phyloP scores from a whole-genome alignment of 2,888 invertebrate genomes.

The Cephus nigrinus region DNA sequence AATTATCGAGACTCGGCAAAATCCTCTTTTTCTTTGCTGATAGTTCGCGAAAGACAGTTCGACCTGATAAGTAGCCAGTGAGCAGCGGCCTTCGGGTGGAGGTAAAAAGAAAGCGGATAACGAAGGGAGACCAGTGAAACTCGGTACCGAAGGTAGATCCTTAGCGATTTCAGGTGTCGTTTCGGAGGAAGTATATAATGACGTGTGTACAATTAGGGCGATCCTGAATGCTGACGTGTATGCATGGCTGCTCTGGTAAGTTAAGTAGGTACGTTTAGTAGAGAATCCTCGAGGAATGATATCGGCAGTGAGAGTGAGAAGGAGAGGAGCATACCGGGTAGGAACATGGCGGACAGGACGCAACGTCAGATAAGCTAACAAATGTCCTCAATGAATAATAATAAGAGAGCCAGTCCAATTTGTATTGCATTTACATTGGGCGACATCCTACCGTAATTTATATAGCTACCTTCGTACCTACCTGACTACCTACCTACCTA shows the following conservation, averaged over 20 bases:
- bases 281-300: not conserved
- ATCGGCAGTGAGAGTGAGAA: not conserved
- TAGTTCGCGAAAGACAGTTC: too few relatives aligned
- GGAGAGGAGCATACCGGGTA: not conserved
- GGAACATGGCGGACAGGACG: slow-evolving; percentile 2
- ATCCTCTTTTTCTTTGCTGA: too few relatives aligned
- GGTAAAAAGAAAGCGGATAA: not conserved
- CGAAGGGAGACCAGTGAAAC: not conserved
- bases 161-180: not conserved
- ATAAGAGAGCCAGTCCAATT: slow-evolving; percentile 56
- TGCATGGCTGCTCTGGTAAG: too few relatives aligned
- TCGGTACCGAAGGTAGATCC: not conserved
- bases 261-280: too few relatives aligned
- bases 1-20: too few relatives aligned
- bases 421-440: slow-evolving; percentile 57
- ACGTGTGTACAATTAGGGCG: not conserved
- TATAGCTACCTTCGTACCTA: slow-evolving; percentile 39
- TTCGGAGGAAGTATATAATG: not conserved
- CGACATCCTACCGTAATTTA: slow-evolving; percentile 51
- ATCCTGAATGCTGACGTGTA: too few relatives aligned
- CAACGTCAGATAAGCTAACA: slow-evolving; percentile 58
- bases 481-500: not conserved
- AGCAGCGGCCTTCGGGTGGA: too few relatives aligned
- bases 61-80: too few relatives aligned
- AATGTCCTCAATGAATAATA: slow-evolving; percentile 61